A percentile compares a stretch with the other conserved stretches of the same genome.
Evolutionary conservation across 1,140 invertebrate species (phyloP).

Genomic region (Brachionus plicatilis): DNA sequence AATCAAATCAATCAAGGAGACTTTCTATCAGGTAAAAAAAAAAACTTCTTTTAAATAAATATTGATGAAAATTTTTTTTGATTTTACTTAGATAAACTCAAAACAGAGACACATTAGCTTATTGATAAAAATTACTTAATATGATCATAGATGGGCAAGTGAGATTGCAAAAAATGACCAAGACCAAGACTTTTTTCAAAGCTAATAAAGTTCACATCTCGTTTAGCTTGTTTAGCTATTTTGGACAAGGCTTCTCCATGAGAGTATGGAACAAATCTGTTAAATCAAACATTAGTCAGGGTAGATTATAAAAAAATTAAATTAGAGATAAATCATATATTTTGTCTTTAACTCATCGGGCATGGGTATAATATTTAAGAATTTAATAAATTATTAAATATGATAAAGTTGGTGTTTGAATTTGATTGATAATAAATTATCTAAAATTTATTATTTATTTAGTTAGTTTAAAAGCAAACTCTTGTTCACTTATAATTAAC

Average conservation of each 20-base stretch:
- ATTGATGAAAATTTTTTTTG: not conserved
- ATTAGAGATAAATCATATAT: not conserved
- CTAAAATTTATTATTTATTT: no score
- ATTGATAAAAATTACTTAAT: not conserved
- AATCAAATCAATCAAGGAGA: no score
- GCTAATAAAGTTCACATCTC: not conserved
- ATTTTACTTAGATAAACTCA: not conserved
- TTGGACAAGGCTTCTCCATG: not conserved
- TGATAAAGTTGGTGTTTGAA: no score
- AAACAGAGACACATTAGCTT: not conserved
- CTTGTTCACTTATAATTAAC: no score
- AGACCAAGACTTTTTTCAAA: not conserved
- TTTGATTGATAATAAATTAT: no score
- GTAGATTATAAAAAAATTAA: not conserved
- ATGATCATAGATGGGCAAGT: constrained; percentile 16
- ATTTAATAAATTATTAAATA: no score
- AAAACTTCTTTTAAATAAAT: not conserved
- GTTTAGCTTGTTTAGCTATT: not conserved
- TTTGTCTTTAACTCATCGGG: no score
- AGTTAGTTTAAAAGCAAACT: no score
- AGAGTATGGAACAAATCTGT: not conserved
- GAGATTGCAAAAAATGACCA: constrained; percentile 38
- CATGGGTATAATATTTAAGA: no score
- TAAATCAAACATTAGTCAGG: not conserved
- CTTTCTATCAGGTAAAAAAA: not conserved